These are phyloP conservation scores for Chironomus striatipennis DNA, from an alignment of 1,140 invertebrate species.

Conservation along the genomic window DNA sequence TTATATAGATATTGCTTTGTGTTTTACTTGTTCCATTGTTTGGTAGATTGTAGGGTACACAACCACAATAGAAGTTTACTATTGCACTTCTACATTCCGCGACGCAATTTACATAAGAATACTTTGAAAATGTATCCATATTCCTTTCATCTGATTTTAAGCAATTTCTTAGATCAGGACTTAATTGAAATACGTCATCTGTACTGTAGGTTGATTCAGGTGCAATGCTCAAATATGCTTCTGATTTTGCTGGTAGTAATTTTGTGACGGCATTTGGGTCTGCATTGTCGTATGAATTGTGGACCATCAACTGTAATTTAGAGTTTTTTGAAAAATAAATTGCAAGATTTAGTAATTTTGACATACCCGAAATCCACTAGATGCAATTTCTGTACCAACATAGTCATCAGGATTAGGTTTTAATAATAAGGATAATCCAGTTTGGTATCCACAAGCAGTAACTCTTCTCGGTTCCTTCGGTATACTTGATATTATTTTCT, in stretches of 20 bases:
- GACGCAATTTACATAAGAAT: conserved; percentile 56
- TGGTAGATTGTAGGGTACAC: conserved; percentile 48
- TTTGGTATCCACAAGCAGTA: conserved; percentile 54
- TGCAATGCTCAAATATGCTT: conserved; percentile 49
- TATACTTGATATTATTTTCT: not conserved
- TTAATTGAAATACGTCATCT: conserved; percentile 41
- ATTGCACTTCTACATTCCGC: conserved; percentile 44
- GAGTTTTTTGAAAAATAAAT: too few species aligned
- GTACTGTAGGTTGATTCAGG: conserved; percentile 51
- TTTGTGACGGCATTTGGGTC: conserved; percentile 48
- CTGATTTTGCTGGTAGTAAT: conserved; percentile 43
- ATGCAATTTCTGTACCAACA: conserved; percentile 28
- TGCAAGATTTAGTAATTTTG: too few species aligned
- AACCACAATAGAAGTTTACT: conserved; percentile 44
- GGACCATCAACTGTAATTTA: conserved; percentile 45
- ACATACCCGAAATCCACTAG: conserved; percentile 33
- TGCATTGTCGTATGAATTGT: conserved; percentile 51
- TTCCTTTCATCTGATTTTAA: conserved; percentile 46
- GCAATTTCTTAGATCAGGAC: conserved; percentile 44
- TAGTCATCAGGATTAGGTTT: conserved; percentile 44
- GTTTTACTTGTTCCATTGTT: conserved; percentile 41
- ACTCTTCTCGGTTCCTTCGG: conserved; percentile 42
- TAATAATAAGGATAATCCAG: conserved; percentile 48
- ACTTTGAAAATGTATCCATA: conserved; percentile 40
- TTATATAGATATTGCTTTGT: too few species aligned